phyloP scores from a whole-genome alignment of 35 echinoderm and acorn worm genomes.

The Lytechinus variegatus region DNA sequence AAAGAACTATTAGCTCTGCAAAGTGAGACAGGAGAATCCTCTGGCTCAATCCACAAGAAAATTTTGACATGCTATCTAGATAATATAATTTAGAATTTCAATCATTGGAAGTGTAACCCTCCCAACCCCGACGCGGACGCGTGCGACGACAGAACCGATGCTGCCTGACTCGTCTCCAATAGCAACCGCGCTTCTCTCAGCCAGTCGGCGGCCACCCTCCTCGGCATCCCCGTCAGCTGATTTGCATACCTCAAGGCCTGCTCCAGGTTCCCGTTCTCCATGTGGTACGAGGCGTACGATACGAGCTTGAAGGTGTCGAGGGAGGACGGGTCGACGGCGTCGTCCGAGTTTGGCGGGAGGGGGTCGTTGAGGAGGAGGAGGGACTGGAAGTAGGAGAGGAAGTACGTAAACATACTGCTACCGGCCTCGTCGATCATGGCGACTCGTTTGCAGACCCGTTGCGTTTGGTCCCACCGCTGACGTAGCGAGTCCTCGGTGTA shows the following conservation, averaged over 20 bases:
- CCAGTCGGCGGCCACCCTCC: slow-evolving; percentile 90
- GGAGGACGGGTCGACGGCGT: slow-evolving; percentile 58
- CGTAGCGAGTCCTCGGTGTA: slow-evolving; percentile 78
- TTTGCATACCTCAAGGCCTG: slow-evolving; percentile 93
- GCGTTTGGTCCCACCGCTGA: slow-evolving; percentile 81
- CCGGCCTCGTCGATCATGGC: slow-evolving; percentile 89
- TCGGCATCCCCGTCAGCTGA: slow-evolving; percentile 90
- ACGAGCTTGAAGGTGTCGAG: slow-evolving; percentile 86
- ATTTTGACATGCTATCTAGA: background rate
- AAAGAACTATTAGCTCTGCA: too few species aligned
- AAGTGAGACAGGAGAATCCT: too few species aligned
- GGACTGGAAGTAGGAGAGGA: slow-evolving; percentile 91
- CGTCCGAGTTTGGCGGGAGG: slow-evolving; percentile 60
- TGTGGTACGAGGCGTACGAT: slow-evolving; percentile 76
- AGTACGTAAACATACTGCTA: slow-evolving; percentile 77
- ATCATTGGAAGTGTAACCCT: slow-evolving; percentile 83
- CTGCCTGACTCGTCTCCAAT: slow-evolving; percentile 90
- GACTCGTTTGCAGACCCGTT: slow-evolving; percentile 74
- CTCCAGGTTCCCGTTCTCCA: slow-evolving; percentile 90
- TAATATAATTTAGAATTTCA: background rate
- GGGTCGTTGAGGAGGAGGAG: slow-evolving; percentile 75
- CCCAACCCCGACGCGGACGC: slow-evolving; percentile 93
- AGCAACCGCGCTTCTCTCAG: slow-evolving; percentile 90
- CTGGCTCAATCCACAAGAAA: too few species aligned
- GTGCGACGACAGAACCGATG: slow-evolving; percentile 80